Base-by-base conservation (phyloP, 2,113 vertebrate species). In the Psophia crepitans region DNA sequence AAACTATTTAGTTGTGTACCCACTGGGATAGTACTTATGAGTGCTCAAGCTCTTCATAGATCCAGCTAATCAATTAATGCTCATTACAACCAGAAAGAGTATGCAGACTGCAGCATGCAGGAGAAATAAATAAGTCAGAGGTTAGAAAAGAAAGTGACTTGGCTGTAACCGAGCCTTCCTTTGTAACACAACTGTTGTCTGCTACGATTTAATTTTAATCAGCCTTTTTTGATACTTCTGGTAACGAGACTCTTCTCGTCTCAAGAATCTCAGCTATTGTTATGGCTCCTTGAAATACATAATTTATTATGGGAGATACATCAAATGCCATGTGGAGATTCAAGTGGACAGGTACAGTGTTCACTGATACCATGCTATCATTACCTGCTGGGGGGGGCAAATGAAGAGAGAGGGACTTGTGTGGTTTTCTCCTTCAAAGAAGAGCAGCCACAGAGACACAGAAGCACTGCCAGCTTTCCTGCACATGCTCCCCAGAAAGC, bases 61-160 rank as follows among this genome's bases (percentile, higher is more conserved):
- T 98, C 98, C 98, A 98, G 98, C 98, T 99, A 99, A 99, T 99
- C 99, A 99, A 99, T 99, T 99, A 99, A 98, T 98, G 98, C 98
- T 99, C 99, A 99, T 99, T 99, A 99, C 98, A 98, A 98, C 96
- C 90, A 95, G 95, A 98, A 98, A 98, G 96, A 97, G 97, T 96
- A 97, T 94, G 93, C 93, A 95, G 96, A 93, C 90, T 95, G 94
- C 94, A 97, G 95, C 90, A 95, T 96, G 94, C 96, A 96, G 96
- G 89, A 96, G 95, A 97, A 97, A 97, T 97, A 97, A 97, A 94
- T 96, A 98, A 97, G 96, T 97, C 97, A 97, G 96, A 87, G 96
- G 91, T 91, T 94, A 92, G 85, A 73, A 92, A 91, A 97, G 97
- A 95, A 96, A 97, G 97, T 90, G 88, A 96, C 84, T 91, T 94